Conservation (phyloP, 2,113 vertebrate genomes). For the Drymodes brunneopygia region DNA sequence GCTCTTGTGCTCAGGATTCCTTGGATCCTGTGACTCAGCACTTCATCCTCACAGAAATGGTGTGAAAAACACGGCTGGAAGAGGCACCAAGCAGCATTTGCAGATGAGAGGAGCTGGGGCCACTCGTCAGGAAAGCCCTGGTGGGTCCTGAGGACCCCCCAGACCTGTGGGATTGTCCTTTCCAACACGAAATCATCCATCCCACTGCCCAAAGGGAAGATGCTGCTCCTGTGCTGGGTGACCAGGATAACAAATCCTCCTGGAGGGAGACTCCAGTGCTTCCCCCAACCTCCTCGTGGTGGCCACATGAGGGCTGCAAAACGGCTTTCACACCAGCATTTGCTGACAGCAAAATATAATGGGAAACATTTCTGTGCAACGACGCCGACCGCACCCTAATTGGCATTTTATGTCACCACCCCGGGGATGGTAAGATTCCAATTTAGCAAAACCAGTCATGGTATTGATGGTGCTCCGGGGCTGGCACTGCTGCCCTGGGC, state of each 20-base stretch:
- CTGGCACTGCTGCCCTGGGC: neutral
- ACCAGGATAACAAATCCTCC: neutral
- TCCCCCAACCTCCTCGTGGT: conserved; percentile 15
- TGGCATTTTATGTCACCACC: conserved; percentile 8
- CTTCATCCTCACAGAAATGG: neutral
- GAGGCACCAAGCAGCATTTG: neutral
- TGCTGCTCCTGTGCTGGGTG: neutral
- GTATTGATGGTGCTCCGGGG: neutral
- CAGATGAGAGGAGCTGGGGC: neutral
- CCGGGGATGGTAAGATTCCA: conserved; percentile 27
- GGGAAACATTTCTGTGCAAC: conserved; percentile 16
- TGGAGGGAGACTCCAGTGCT: neutral
- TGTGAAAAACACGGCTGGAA: neutral
- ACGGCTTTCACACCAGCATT: conserved; percentile 50
- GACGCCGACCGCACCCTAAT: conserved; percentile 22
- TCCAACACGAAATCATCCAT: neutral
- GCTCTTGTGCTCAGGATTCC: conserved; percentile 21
- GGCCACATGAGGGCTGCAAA: conserved; percentile 22
- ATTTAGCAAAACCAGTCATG: neutral
- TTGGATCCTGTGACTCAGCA: conserved; percentile 51
- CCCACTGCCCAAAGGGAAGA: neutral
- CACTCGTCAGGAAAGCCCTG: neutral
- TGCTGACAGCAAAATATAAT: conserved; percentile 56
- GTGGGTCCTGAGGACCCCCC: neutral
- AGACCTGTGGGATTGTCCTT: neutral